These are phyloP conservation scores for Coptodon rendalli DNA, from an alignment of 2,113 vertebrate species.

Conservation along the genomic window DNA sequence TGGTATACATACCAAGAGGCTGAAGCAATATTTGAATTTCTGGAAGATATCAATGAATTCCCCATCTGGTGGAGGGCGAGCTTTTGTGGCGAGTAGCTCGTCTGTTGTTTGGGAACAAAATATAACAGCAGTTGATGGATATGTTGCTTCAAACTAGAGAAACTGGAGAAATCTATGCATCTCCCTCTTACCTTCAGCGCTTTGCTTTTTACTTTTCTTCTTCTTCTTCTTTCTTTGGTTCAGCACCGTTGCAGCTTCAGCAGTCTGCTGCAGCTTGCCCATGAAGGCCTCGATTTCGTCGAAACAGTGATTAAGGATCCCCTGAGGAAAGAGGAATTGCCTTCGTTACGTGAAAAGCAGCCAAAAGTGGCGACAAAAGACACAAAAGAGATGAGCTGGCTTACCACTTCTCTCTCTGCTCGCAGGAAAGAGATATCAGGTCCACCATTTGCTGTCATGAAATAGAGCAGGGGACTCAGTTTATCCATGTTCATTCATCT, in stretches of 20 bases:
- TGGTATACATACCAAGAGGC: slow-evolving; percentile 77
- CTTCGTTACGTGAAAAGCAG: neutral
- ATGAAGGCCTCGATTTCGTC: slow-evolving; percentile 86
- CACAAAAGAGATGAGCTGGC: neutral
- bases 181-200: slow-evolving; percentile 42
- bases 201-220: slow-evolving; percentile 76
- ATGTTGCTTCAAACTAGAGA: neutral
- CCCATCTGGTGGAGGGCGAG: slow-evolving; percentile 74
- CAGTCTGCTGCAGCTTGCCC: slow-evolving; percentile 78
- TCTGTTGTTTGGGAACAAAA: slow-evolving; percentile 57
- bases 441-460: slow-evolving; percentile 47
- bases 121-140: neutral
- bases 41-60: slow-evolving; percentile 80
- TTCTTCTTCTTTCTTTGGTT: slow-evolving; percentile 79
- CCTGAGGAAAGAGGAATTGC: slow-evolving; percentile 51
- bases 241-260: slow-evolving; percentile 77
- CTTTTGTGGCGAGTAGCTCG: slow-evolving; percentile 74
- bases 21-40: slow-evolving; percentile 88
- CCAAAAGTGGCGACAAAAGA: neutral
- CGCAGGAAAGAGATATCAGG: slow-evolving; percentile 57
- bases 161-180: neutral
- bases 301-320: slow-evolving; percentile 84
- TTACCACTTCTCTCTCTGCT: slow-evolving; percentile 76
- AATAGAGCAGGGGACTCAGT: slow-evolving; percentile 6
- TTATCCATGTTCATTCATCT: slow-evolving; percentile 27